Evolutionary conservation across 2,888 invertebrate species (phyloP).

Genomic region (Saturnia pavonia): DNA sequence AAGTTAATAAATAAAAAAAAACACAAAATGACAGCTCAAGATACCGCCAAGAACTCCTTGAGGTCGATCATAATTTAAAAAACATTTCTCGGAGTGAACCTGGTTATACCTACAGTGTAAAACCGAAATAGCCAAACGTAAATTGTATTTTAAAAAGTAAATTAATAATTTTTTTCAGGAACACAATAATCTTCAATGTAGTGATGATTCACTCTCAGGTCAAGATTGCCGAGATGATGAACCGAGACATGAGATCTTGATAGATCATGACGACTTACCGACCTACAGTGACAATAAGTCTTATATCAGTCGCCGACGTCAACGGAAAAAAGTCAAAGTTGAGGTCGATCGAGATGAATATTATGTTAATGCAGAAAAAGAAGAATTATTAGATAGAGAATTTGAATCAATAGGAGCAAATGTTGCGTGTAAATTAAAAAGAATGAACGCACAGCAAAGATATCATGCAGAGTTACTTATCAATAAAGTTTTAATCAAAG

Average conservation of each 20-base stretch:
- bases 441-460: slow-evolving; percentile 45
- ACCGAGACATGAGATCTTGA: slow-evolving; percentile 14
- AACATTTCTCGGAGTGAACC: too few species aligned
- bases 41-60: too few species aligned
- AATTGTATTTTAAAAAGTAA: background rate
- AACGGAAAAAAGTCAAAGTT: slow-evolving; percentile 19
- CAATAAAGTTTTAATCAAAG: slow-evolving; percentile 48
- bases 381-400: slow-evolving; percentile 36
- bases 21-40: too few species aligned
- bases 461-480: slow-evolving; percentile 47
- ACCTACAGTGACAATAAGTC: slow-evolving; percentile 14
- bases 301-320: slow-evolving; percentile 5
- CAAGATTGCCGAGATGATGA: slow-evolving; percentile 16
- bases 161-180: background rate
- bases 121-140: too few species aligned
- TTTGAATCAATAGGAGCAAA: slow-evolving; percentile 47
- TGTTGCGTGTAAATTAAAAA: slow-evolving; percentile 46
- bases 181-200: slow-evolving; percentile 7
- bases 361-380: slow-evolving; percentile 23
- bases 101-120: too few species aligned
- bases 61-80: too few species aligned
- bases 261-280: slow-evolving; percentile 14
- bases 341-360: slow-evolving; percentile 23
- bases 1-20: too few species aligned
- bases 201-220: slow-evolving; percentile 16